Evolutionary conservation across 2,888 invertebrate species (phyloP), one percentile per base, ranked within the genome.

Genomic region (Ischnus inquisitorius): DNA sequence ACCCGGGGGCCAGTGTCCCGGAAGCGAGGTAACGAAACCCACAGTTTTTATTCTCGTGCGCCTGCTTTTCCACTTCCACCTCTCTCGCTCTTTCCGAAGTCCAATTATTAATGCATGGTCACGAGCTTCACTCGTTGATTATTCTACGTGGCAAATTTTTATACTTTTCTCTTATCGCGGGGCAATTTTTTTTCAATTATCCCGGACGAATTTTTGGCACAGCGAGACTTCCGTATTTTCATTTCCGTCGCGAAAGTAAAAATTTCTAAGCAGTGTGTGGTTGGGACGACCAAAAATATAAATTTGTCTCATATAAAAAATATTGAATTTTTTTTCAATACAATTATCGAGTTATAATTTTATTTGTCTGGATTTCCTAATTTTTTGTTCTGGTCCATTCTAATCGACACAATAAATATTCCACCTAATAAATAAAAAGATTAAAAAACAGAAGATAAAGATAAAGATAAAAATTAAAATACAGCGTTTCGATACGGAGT

Each of bases 51-150:
- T 62, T 74, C 60, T 69, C 62, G 48, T 51, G 28, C 68, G 2
- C 43, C 28, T 12, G 14, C 57, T 19, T 25, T 3, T 14, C 14
- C 25, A 4, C 12, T 25, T 22, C 14, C 25, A 19, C 43, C 10
- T 69, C n/a, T 39, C 19, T 8, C 19, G 16, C 39, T 10, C 4
- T 12, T 22, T 46, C 3, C 51, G 16, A 48, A 22, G 16, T 19
- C 43, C 14, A 28, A 46, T 72, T 72, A 57, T 77, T 72, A 72
- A 82, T 72, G 77, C 80, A 64, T 41, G 75, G 62, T 75, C 80
- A 69, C 80, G 69, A 54, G 48, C 60, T 67, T 12, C 54, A 19
- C 43, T 64, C 71, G 46, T 65, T 81, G 25, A 81, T 71, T 77
- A 76, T 81, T 76, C 76, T 19, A 54, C 74, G 65, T 76, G 14